phyloP scores from a whole-genome alignment of 1,140 invertebrate species.

The Bombyx mandarina region DNA sequence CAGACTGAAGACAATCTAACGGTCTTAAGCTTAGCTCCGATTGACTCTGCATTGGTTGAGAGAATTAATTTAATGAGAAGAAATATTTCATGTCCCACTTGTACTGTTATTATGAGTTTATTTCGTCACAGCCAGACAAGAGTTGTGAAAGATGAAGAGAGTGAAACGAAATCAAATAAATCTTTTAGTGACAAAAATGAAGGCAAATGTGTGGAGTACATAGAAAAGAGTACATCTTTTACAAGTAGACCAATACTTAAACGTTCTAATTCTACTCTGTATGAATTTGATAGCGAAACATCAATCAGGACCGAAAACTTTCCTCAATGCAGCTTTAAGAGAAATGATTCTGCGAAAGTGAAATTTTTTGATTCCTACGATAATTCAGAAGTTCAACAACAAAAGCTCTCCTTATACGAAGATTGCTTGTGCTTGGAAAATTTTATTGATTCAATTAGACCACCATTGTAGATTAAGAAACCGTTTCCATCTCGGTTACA shows the following conservation, averaged over 20 bases:
- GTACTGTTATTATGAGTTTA: slow-evolving; percentile 31
- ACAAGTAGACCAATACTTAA: slow-evolving; percentile 10
- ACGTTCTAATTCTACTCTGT: slow-evolving; percentile 9
- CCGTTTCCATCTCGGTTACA: too few species aligned
- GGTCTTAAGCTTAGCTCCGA: too few species aligned
- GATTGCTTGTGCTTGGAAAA: slow-evolving; percentile 31
- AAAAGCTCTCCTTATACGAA: slow-evolving; percentile 1
- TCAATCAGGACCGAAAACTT: slow-evolving; percentile 1
- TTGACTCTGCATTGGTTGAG: too few species aligned
- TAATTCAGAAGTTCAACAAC: background rate
- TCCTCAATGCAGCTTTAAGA: background rate
- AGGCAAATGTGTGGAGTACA: slow-evolving; percentile 11
- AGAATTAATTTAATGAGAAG: background rate
- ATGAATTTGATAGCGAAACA: slow-evolving; percentile 9
- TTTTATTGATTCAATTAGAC: slow-evolving; percentile 43
- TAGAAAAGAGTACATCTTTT: slow-evolving; percentile 29
- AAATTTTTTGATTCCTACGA: slow-evolving; percentile 14
- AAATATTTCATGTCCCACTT: slow-evolving; percentile 31
- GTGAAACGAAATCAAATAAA: slow-evolving; percentile 25
- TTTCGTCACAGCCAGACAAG: slow-evolving; percentile 18
- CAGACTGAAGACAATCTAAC: too few species aligned
- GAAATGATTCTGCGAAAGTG: slow-evolving; percentile 17
- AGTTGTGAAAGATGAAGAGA: slow-evolving; percentile 44
- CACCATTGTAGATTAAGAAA: slow-evolving; percentile 15
- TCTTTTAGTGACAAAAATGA: slow-evolving; percentile 29